Evolutionary conservation across 2,797 vertebrate species (phyloP), one percentile per base, ranked within the genome.

Genomic region (Pangasius sanitwongsei): DNA sequence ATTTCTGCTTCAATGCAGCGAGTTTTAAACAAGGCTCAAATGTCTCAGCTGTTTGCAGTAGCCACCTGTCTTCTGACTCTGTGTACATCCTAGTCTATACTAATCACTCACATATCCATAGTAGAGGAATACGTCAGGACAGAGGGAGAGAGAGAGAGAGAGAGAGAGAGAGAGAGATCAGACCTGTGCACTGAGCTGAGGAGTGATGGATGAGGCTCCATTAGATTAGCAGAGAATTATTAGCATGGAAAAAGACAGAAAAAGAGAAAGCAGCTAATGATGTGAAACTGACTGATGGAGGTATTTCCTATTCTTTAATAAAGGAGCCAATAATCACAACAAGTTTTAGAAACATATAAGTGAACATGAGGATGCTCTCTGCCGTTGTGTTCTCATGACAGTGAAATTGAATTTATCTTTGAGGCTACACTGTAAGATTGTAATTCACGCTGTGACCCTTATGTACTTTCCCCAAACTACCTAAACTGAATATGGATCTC

Each of bases 151-250:
- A 50, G 44, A n/a, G 23, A 74, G 20, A 74, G 37, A 74, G 11
- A 48, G 25, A 80, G 28, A 78, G 28, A 78, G 8, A 78, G 25
- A n/a, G 91, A 92, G 94, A 92, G 93, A 89, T 93, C 93, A 94
- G 94, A 92, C 92, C 92, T 89, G 90, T 91, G 92, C 95, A 96
- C 96, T 96, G 94, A 93, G 85, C 87, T 89, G 92, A 90, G 92
- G 92, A 94, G 92, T 94, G 94, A 96, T 94, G 93, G 92, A 96
- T 95, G 92, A 92, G 78, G 87, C 81, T 93, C 94, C 92, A 95
- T 96, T 95, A 96, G 94, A 94, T 94, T 94, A 93, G 93, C 92
- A 92, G 92, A 91, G 92, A 95, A 94, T 94, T 93, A 90, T 93
- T 41, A 90, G 86, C 88, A 92, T 90, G 74, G 89, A 92, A 90